Evolutionary conservation across 2,888 invertebrate species (phyloP), one percentile per base, ranked within the genome.

Genomic region (Malthinus flaveolus): DNA sequence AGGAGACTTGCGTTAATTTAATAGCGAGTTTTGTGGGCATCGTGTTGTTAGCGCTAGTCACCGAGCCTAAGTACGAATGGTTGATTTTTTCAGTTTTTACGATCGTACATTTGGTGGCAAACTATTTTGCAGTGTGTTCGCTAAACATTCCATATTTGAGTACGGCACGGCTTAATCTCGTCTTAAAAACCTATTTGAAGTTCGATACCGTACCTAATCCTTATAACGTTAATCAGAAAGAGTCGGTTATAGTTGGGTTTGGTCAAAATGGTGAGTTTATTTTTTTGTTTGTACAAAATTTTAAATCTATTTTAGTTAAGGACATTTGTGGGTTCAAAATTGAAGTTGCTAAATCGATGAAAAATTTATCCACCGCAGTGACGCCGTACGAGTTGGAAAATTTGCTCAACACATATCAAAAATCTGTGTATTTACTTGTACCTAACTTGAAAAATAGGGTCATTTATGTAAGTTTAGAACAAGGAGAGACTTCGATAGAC

Each of bases 1-100:
- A 98, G 81, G 98, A 98, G 78, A 97, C 97, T 0, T 86, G 95
- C 64, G 96, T 98, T 9, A 97, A 97, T 80, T 82, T 97, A 42
- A 77, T 91, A 35, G 96, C 93, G 7, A 90, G 96, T 7, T 74
- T 95, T 47, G 77, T 87, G 52, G 94, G 93, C 52, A 82, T 97
- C 46, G 78, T 89, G 36, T 78, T 97, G 50, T 81, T 97, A 37
- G 88, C 89, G 6, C 66, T 81, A 64, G 84, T 89, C 66, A 85
- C 83, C 78, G 81, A 83, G 71, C 74, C 80, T 71, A 71, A 78
- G 80, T 82, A 76, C 66, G 85, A 91, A 39, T 86, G 93, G 82
- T 70, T 79, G n/a, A 75, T 95, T 56, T 95, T 93, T 78, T 67
- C 85, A 35, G 32, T 87, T 8, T 87, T 95, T 75, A 89, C 93